phyloP scores from a whole-genome alignment of 2,888 invertebrate species.

The Nycteola revayana region DNA sequence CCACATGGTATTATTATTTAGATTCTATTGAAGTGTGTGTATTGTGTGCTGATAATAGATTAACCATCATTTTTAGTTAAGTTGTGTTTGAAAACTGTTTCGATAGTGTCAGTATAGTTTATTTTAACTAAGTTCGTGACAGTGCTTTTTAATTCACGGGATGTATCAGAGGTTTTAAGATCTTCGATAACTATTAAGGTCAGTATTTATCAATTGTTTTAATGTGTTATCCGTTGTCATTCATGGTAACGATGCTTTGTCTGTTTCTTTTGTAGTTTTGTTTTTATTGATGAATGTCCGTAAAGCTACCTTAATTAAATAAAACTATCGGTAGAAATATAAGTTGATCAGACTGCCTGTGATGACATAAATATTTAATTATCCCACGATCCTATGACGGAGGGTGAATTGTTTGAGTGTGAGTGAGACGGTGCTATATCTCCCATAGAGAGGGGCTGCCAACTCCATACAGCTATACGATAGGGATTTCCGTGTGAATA shows the following conservation, averaged over 20 bases:
- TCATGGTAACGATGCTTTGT: no score
- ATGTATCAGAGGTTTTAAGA: slow-evolving; percentile 62
- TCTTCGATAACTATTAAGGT: slow-evolving; percentile 55
- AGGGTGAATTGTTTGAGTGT: slow-evolving; percentile 57
- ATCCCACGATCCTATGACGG: slow-evolving; percentile 65
- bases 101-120: slow-evolving; percentile 58
- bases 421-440: slow-evolving; percentile 59
- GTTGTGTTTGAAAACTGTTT: slow-evolving; percentile 57
- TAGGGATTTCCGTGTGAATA: slow-evolving; percentile 59
- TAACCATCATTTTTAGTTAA: slow-evolving; percentile 19
- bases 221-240: neutral
- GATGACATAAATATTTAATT: slow-evolving; percentile 78
- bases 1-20: slow-evolving; percentile 34
- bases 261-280: neutral
- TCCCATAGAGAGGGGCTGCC: slow-evolving; percentile 66
- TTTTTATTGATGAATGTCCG: neutral
- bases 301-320: neutral
- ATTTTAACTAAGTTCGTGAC: slow-evolving; percentile 63
- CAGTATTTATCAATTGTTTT: slow-evolving; percentile 17
- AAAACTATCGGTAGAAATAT: slow-evolving; percentile 14
- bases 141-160: slow-evolving; percentile 58
- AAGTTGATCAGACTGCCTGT: slow-evolving; percentile 38
- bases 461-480: slow-evolving; percentile 53
- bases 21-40: slow-evolving; percentile 39
- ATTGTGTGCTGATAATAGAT: slow-evolving; percentile 41